Base-by-base conservation (phyloP, 2,797 vertebrate genomes). In the Hippopotamyrus pictus region DNA sequence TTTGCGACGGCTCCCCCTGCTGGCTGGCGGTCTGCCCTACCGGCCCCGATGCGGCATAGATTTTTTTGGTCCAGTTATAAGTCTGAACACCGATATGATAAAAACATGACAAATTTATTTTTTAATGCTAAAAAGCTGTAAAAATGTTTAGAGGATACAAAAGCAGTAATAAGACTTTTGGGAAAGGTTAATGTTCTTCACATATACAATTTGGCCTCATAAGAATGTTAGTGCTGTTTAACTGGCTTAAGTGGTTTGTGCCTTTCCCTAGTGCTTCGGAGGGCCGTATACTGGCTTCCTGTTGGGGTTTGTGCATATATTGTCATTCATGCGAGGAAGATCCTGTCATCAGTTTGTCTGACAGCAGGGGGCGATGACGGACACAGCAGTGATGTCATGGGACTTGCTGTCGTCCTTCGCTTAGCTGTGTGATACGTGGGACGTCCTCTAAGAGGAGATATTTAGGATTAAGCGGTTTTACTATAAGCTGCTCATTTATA, bases 1-100 rank as follows among this genome's bases (percentile, higher is more conserved):
- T 95, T 44, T 33, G 33, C 2, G 12, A 41, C 2, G 14, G 65
- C 29, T 37, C 65, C 69, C 69, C 33, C 69, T 76, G 69, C 69
- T 76, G 69, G 69, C 29, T 41, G 33, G 69, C 0, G 33, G 69
- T 6, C 33, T 76, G 1, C 69, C 69, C 19, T 76, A 76, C 14
- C 1, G 1, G 12, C 29, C 33, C 25, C 25, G 33, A 29, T 33
- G 25, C 22, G 41, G 5, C 17, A n/a, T 57, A n/a, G 17, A 57
- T 57, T 57, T 37, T 73, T 17, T 73, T 37, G 65, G 22, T 73
- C 14, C 69, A 33, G 25, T 73, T 73, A 73, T 37, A 65, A 65
- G 59, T 73, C 29, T 33, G 33, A 37, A 76, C 29, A 76, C 69
- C 33, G 29, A 76, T 76, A 5, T 73, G 11, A 76, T 33, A 41